Conservation (phyloP, 2,797 vertebrate genomes). For the Cyprinodon diabolis region DNA sequence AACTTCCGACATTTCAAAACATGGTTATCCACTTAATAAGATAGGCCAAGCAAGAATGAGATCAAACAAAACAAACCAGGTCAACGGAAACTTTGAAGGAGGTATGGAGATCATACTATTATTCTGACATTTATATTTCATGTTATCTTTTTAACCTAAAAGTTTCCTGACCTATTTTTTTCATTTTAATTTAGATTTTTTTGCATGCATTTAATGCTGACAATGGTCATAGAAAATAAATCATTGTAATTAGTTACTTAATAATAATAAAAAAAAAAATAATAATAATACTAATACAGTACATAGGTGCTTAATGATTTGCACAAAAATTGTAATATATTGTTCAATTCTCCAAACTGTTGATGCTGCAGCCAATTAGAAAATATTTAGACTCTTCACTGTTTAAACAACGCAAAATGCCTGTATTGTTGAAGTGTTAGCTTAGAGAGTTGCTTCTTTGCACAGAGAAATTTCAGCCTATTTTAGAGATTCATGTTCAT, state of each 20-base stretch:
- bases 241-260: background rate
- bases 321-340: background rate
- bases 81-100: no score
- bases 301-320: no score
- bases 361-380: slow-evolving; percentile 26
- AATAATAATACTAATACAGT: background rate
- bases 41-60: no score
- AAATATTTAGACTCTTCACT: slow-evolving; percentile 12
- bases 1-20: no score
- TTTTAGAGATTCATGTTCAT: slow-evolving; percentile 23
- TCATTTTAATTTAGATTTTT: no score
- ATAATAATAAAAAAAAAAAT: background rate
- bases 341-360: background rate
- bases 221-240: background rate
- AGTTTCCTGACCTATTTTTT: no score
- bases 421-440: slow-evolving; percentile 5
- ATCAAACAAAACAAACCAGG: no score
- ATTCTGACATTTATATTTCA: no score
- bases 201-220: no score
- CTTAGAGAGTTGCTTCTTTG: slow-evolving; percentile 23
- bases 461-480: slow-evolving; percentile 19
- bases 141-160: no score
- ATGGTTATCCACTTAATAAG: no score
- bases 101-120: no score
- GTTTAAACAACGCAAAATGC: slow-evolving; percentile 12